Conservation (phyloP, 2,888 invertebrate species). For the Tiliacea citrago region DNA sequence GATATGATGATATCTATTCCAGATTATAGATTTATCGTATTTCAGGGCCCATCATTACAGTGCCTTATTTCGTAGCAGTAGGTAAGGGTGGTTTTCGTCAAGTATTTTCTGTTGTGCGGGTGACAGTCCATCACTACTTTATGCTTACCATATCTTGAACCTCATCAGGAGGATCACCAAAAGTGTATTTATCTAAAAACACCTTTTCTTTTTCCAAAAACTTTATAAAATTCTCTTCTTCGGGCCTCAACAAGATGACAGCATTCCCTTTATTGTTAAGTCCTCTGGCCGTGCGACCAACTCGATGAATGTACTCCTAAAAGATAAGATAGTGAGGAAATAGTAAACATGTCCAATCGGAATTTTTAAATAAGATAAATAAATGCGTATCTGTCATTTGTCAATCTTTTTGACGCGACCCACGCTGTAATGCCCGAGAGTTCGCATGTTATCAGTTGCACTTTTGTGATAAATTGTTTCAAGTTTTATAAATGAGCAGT, state of each 20-base stretch:
- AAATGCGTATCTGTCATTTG: constrained; percentile 22
- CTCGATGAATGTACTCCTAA: constrained; percentile 99
- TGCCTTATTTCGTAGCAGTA: not conserved
- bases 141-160: constrained; percentile 82
- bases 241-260: constrained; percentile 97
- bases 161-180: constrained; percentile 77
- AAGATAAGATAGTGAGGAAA: constrained; percentile 66
- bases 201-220: constrained; percentile 97
- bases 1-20: not conserved
- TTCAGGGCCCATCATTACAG: not conserved
- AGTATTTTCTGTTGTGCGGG: not conserved
- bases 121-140: not conserved
- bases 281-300: constrained; percentile 99
- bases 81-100: not conserved
- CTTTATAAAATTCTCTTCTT: constrained; percentile 97
- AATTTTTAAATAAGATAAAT: constrained; percentile 41
- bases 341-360: constrained; percentile 33
- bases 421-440: constrained; percentile 2
- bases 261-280: constrained; percentile 97
- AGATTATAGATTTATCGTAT: constrained; percentile 12
- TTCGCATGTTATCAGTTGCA: constrained; percentile 29
- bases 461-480: constrained; percentile 3
- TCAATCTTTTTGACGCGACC: constrained; percentile 27
- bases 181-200: constrained; percentile 95
- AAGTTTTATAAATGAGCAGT: not conserved